These are phyloP conservation scores for Zoroaster sp. DNA, from an alignment of 53 echinoderm and acorn worm genomes.

Conservation along the genomic window DNA sequence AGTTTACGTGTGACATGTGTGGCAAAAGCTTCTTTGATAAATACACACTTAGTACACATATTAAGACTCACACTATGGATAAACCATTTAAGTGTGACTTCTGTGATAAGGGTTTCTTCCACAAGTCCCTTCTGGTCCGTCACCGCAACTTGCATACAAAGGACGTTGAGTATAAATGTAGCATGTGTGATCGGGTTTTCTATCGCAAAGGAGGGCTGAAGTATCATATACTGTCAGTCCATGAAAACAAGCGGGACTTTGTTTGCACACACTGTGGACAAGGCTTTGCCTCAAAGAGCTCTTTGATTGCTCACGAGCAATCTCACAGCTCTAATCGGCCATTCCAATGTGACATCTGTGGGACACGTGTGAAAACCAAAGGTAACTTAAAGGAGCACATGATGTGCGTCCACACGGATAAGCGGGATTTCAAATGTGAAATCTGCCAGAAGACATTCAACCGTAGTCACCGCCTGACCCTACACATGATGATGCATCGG, in stretches of 20 bases:
- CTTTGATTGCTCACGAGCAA: constrained; percentile 2
- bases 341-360: constrained; percentile 55
- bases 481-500: constrained; percentile 49
- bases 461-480: constrained; percentile 37
- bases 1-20: constrained; percentile 24
- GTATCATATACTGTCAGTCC: constrained; percentile 8
- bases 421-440: constrained; percentile 34
- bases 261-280: constrained; percentile 15
- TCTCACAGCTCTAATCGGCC: constrained; percentile 15
- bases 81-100: constrained; percentile 23
- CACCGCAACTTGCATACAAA: constrained; percentile 32
- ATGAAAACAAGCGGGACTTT: constrained; percentile 7
- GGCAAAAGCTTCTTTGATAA: constrained; percentile 25
- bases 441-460: constrained; percentile 48
- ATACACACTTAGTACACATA: not conserved
- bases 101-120: constrained; percentile 21
- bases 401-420: constrained; percentile 30
- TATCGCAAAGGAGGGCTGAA: constrained; percentile 30
- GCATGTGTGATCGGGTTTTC: not conserved
- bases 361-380: constrained; percentile 19
- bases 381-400: constrained; percentile 51
- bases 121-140: constrained; percentile 11
- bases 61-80: not conserved
- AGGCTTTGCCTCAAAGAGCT: constrained; percentile 17
- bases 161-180: constrained; percentile 15